Evolutionary conservation across 2,888 invertebrate genomes (phyloP).

Genomic region (Neria commutata): DNA sequence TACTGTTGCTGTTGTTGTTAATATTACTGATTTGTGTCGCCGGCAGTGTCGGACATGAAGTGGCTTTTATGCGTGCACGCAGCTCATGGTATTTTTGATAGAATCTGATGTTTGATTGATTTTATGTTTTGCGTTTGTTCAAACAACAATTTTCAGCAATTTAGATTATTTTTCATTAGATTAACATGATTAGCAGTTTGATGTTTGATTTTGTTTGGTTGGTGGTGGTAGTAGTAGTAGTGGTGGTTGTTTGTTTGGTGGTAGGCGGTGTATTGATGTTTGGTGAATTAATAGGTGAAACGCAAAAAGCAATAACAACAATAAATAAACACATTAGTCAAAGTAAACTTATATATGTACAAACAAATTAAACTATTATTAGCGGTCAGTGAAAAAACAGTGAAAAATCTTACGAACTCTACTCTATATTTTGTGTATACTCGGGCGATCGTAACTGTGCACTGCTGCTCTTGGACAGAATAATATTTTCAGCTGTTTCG

Average conservation of each 20-base stretch:
- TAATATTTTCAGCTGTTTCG: too few species aligned
- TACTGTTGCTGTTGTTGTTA: slow-evolving; percentile 39
- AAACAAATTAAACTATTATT: too few species aligned
- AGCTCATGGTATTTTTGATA: slow-evolving; percentile 87
- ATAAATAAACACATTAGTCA: too few species aligned
- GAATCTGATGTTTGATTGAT: slow-evolving; percentile 68
- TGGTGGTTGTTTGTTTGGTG: too few species aligned
- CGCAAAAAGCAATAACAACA: background rate
- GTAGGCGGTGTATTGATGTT: background rate
- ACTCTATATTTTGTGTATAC: too few species aligned
- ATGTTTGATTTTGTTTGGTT: slow-evolving; percentile 23
- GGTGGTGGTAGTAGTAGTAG: background rate
- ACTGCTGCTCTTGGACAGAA: too few species aligned
- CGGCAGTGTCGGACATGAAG: slow-evolving; percentile 78
- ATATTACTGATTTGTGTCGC: slow-evolving; percentile 61
- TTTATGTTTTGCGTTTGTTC: slow-evolving; percentile 43
- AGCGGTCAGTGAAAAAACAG: too few species aligned
- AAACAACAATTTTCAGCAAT: too few species aligned
- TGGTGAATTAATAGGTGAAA: background rate
- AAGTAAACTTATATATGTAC: too few species aligned
- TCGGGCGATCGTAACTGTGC: too few species aligned
- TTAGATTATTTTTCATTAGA: slow-evolving; percentile 1
- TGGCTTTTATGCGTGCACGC: slow-evolving; percentile 87
- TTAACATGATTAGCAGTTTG: background rate
- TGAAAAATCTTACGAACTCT: too few species aligned